These are phyloP conservation scores for Sinhomidia bicolor DNA, from an alignment of 2,888 invertebrate species.

Conservation along the genomic window DNA sequence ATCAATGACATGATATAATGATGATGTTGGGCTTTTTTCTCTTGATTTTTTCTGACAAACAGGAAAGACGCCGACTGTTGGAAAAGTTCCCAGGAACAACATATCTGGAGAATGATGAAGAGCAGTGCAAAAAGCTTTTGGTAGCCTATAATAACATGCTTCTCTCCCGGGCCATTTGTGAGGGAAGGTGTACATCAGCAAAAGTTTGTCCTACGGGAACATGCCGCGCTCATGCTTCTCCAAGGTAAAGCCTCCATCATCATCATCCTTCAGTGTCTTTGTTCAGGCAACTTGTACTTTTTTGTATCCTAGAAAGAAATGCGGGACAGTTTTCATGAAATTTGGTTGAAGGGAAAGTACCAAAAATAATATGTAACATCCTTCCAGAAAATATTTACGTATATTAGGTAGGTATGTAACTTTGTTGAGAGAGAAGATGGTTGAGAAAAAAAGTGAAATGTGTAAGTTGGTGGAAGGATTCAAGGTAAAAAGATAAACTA, in stretches of 20 bases:
- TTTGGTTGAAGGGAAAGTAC: too few relatives aligned
- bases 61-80: constrained; percentile 92
- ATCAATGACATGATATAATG: not conserved
- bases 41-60: constrained; percentile 73
- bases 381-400: too few relatives aligned
- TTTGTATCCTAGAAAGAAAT: not conserved
- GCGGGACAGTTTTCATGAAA: not conserved
- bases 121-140: constrained; percentile 89
- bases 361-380: too few relatives aligned
- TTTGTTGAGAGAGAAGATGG: too few relatives aligned
- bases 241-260: too few relatives aligned
- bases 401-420: too few relatives aligned
- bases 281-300: too few relatives aligned
- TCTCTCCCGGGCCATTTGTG: constrained; percentile 90
- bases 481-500: too few relatives aligned
- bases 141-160: constrained; percentile 92
- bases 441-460: not conserved
- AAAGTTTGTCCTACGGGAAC: constrained; percentile 93
- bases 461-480: not conserved
- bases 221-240: constrained; percentile 82
- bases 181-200: constrained; percentile 92
- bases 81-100: constrained; percentile 92
- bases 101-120: constrained; percentile 87
- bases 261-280: too few relatives aligned
- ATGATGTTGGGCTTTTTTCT: not conserved